Percentiles rank a stretch among this genome's conserved stretches.
Conservation (phyloP, 2,797 vertebrate species). For the Scomberomorus guttatus region DNA sequence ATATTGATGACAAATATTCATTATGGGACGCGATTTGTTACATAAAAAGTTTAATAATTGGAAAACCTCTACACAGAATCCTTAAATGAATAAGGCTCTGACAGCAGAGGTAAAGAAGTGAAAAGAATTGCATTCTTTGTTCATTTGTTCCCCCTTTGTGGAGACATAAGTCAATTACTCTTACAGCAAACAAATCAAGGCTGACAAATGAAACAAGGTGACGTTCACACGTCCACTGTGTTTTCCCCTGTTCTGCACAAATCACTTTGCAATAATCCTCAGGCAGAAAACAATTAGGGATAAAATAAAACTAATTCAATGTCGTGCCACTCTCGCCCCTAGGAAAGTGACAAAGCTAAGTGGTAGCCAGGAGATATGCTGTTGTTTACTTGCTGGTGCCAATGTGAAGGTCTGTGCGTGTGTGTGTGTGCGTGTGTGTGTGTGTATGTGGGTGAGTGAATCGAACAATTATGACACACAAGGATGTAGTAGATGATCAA, state of each 20-base stretch:
- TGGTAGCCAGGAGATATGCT: constrained; percentile 65
- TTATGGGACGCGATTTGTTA: not conserved
- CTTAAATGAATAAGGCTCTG: constrained; percentile 12
- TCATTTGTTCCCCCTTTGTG: constrained; percentile 58
- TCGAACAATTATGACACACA: constrained; percentile 55
- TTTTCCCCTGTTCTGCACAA: constrained; percentile 64
- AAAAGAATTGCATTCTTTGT: constrained; percentile 40
- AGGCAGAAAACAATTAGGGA: constrained; percentile 80
- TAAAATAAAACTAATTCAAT: constrained; percentile 75
- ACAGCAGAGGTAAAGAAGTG: constrained; percentile 6
- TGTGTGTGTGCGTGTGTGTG: constrained; percentile 9
- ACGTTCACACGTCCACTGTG: constrained; percentile 55
- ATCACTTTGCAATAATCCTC: constrained; percentile 76
- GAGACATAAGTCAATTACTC: constrained; percentile 77
- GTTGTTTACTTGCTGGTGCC: constrained; percentile 48
- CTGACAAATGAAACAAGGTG: constrained; percentile 80
- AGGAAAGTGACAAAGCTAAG: constrained; percentile 70
- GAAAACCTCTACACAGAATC: not conserved
- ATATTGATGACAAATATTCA: not conserved
- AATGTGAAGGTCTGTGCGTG: not conserved
- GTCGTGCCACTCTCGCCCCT: constrained; percentile 58
- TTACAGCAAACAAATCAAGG: constrained; percentile 79
- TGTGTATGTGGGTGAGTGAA: constrained; percentile 8
- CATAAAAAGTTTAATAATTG: constrained; percentile 12
- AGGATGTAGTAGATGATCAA: constrained; percentile 53